Percentiles rank a stretch among this genome's conserved stretches.
These are phyloP conservation scores for Craterocephalus amniculus DNA, from an alignment of 2,797 vertebrate species.

Conservation along the genomic window DNA sequence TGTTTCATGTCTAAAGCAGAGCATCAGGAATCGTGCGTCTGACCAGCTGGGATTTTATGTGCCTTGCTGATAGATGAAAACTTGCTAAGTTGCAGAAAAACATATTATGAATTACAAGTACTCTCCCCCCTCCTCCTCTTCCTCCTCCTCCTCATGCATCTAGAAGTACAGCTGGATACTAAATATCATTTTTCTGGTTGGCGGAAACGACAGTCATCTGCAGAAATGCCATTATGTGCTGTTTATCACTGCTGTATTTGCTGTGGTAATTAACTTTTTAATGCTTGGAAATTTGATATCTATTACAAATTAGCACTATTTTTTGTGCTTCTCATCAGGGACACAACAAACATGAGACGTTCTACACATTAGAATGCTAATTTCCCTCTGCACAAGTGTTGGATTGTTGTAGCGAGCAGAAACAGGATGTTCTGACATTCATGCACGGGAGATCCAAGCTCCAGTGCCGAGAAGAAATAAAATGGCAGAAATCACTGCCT, in stretches of 20 bases:
- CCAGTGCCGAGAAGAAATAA: conserved; percentile 32
- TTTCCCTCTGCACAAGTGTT: conserved; percentile 54
- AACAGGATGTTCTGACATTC: conserved; percentile 29
- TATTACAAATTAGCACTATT: conserved; percentile 62
- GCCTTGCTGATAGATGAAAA: conserved; percentile 74
- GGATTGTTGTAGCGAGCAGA: conserved; percentile 9
- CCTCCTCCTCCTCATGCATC: conserved; percentile 34
- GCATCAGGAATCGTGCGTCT: conserved; percentile 63
- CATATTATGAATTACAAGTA: conserved; percentile 72
- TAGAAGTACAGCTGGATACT: conserved; percentile 73
- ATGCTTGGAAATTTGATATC: conserved; percentile 63
- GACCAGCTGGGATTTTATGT: conserved; percentile 81
- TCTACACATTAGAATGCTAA: conserved; percentile 51
- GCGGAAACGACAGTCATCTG: conserved; percentile 51
- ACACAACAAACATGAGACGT: conserved; percentile 62
- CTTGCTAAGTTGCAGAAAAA: conserved; percentile 74
- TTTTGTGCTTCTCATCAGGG: conserved; percentile 45
- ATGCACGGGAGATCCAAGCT: conserved; percentile 21
- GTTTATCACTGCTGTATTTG: conserved; percentile 62
- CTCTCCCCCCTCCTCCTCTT: conserved; percentile 6
- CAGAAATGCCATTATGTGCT: conserved; percentile 42
- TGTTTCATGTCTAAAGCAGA: conserved; percentile 75
- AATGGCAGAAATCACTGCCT: conserved; percentile 46
- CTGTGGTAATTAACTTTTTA: conserved; percentile 66
- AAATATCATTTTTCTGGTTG: conserved; percentile 63